These are phyloP conservation scores for Loriculus beryllinus DNA, from an alignment of 2,797 vertebrate species.

Conservation along the genomic window DNA sequence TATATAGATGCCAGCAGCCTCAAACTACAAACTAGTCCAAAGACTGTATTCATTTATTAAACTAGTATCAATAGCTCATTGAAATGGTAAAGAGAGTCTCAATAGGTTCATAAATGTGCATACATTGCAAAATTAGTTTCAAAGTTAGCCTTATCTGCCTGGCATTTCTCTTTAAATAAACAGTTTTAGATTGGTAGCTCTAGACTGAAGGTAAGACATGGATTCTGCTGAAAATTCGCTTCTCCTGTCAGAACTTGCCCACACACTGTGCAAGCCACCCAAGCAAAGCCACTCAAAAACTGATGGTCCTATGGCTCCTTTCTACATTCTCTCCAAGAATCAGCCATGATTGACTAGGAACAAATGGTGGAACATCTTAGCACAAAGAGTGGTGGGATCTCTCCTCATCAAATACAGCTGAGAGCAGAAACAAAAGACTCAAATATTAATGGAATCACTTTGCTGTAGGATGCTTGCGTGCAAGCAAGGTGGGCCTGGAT, in stretches of 20 bases:
- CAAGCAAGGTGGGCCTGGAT: neutral
- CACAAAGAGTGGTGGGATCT: neutral
- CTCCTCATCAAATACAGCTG: neutral
- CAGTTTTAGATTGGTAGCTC: neutral
- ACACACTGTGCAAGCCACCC: neutral
- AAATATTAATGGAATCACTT: neutral
- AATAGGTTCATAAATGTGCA: neutral
- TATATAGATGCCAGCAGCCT: conserved; percentile 25
- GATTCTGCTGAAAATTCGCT: neutral
- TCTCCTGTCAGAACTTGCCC: neutral
- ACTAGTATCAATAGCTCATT: conserved; percentile 15
- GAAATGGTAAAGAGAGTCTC: neutral
- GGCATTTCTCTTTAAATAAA: neutral
- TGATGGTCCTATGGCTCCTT: neutral
- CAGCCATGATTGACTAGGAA: neutral
- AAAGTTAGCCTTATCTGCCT: neutral
- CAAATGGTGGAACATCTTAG: neutral
- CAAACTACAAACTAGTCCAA: conserved; percentile 32
- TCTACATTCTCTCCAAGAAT: neutral
- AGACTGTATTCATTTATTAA: conserved; percentile 48
- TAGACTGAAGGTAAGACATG: neutral
- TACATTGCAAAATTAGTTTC: neutral
- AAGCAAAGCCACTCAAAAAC: neutral
- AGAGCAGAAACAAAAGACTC: neutral
- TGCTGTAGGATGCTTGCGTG: rapidly evolving